Conservation (phyloP, 2,113 vertebrate species). For the Pelecanoides urinatrix region DNA sequence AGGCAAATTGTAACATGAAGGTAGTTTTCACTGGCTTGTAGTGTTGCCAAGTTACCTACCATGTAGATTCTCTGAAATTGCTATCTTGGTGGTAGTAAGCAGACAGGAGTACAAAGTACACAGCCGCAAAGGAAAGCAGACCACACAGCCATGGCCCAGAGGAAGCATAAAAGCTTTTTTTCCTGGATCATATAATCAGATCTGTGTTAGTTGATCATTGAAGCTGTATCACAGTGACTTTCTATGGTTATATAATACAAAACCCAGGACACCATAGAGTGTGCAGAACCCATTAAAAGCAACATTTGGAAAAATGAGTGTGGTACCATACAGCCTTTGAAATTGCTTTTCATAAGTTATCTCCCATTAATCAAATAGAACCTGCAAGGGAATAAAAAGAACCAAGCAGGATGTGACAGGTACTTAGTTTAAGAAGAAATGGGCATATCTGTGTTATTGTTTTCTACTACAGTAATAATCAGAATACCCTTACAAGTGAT, state of each 20-base stretch:
- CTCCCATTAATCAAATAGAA: slow-evolving; percentile 53
- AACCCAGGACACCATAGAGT: background rate
- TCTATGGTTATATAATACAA: slow-evolving; percentile 53
- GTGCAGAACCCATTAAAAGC: slow-evolving; percentile 48
- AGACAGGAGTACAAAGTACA: slow-evolving; percentile 23
- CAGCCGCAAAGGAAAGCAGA: slow-evolving; percentile 43
- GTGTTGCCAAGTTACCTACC: slow-evolving; percentile 1
- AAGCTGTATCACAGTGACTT: slow-evolving; percentile 39
- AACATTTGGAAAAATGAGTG: slow-evolving; percentile 58
- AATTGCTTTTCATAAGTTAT: slow-evolving; percentile 56
- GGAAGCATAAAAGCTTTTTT: slow-evolving; percentile 60
- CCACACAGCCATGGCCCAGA: slow-evolving; percentile 15
- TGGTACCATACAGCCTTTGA: slow-evolving; percentile 18
- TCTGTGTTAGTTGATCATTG: slow-evolving; percentile 52
- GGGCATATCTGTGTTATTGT: background rate
- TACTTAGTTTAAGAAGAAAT: slow-evolving; percentile 41
- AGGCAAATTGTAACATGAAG: background rate
- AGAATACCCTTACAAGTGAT: background rate
- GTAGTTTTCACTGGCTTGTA: background rate
- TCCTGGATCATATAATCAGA: slow-evolving; percentile 51
- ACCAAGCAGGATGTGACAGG: background rate
- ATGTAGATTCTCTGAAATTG: background rate
- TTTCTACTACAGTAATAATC: slow-evolving; percentile 5
- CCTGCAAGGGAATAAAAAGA: background rate
- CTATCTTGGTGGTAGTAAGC: background rate